These are phyloP conservation scores for Epizoanthus stellaris DNA, from an alignment of 92 coral and sea anemone species.

Conservation along the genomic window DNA sequence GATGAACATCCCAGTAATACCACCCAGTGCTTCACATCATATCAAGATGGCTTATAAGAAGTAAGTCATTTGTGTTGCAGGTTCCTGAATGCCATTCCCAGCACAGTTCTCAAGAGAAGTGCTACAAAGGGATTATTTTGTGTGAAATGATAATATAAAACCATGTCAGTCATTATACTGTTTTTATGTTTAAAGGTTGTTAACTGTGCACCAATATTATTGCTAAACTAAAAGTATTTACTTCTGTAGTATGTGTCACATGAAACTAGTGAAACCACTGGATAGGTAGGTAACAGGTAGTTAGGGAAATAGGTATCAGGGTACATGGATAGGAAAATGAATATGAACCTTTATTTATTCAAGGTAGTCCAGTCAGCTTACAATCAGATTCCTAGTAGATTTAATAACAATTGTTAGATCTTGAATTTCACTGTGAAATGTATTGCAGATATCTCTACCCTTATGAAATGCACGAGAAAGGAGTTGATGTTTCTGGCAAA, in stretches of 20 bases:
- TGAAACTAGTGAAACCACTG: neutral
- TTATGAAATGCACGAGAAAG: slow-evolving; percentile 77
- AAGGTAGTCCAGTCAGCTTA: neutral
- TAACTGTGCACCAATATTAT: too few relatives aligned
- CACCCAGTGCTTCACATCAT: slow-evolving; percentile 97
- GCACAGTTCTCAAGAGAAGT: too few relatives aligned
- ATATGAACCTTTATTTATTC: neutral
- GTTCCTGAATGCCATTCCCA: too few relatives aligned
- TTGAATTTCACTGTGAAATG: neutral
- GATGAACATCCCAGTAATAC: slow-evolving; percentile 93
- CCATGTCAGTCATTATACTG: too few relatives aligned
- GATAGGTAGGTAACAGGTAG: too few relatives aligned
- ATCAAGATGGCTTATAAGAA: slow-evolving; percentile 97
- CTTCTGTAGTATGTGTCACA: too few relatives aligned
- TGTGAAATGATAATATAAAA: too few relatives aligned
- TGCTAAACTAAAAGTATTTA: too few relatives aligned
- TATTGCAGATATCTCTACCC: slow-evolving; percentile 81
- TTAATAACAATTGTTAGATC: neutral
- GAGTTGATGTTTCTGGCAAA: slow-evolving; percentile 39
- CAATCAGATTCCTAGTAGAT: neutral
- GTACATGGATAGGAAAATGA: too few relatives aligned
- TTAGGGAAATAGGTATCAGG: too few relatives aligned
- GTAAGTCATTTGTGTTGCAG: slow-evolving; percentile 54
- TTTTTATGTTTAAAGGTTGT: too few relatives aligned
- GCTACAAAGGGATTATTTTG: too few relatives aligned